Conservation (phyloP, 2,797 vertebrate species). For the Cottoperca gobio region DNA sequence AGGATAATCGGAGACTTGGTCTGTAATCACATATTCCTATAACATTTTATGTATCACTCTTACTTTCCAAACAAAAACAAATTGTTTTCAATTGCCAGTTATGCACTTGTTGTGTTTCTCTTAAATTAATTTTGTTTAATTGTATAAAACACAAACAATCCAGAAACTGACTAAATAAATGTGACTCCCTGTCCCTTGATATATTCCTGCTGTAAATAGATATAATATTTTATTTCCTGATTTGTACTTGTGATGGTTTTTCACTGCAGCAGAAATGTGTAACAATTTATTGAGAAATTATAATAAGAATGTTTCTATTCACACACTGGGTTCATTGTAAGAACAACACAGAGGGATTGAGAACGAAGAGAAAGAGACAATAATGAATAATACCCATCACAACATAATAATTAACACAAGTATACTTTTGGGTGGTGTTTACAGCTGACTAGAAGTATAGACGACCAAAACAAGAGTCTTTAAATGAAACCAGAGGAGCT, state of each 20-base stretch:
- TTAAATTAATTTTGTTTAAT: neutral
- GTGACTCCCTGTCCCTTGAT: neutral
- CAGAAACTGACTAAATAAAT: neutral
- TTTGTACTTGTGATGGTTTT: neutral
- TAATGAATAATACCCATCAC: neutral
- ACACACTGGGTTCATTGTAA: conserved; percentile 3
- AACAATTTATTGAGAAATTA: neutral
- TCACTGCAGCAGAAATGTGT: neutral
- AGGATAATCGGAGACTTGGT: neutral
- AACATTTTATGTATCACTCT: neutral
- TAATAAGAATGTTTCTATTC: neutral
- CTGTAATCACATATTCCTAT: neutral
- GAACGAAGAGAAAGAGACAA: neutral
- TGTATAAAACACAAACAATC: neutral
- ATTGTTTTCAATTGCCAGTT: neutral
- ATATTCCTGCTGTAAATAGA: neutral
- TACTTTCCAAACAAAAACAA: neutral
- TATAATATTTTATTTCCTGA: neutral
- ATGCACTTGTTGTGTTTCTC: neutral
- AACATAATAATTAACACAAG: neutral
- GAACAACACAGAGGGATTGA: conserved; percentile 1
- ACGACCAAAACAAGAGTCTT: conserved; percentile 43
- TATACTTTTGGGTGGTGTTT: conserved; percentile 6
- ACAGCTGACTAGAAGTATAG: neutral
- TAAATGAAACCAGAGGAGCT: conserved; percentile 41